Evolutionary conservation across 2,113 vertebrate genomes (phyloP).

Genomic region (Ovis aries): DNA sequence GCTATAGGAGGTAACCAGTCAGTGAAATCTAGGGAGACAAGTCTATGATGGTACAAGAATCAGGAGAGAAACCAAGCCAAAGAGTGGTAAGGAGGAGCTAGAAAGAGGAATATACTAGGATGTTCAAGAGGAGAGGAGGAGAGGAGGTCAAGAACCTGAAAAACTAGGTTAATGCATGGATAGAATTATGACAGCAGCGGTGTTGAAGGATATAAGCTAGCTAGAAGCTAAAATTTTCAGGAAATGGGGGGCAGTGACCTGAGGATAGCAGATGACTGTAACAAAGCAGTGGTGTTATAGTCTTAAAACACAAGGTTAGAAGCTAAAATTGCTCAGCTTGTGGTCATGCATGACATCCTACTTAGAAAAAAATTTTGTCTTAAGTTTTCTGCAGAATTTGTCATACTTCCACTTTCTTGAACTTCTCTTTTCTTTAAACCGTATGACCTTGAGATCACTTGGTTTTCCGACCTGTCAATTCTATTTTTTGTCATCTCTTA

Average conservation of each 20-base stretch:
- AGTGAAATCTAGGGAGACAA: background rate
- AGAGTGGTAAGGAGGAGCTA: background rate
- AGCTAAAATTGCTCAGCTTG: background rate
- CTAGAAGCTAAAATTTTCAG: background rate
- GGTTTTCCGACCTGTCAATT: background rate
- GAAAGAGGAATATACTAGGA: background rate
- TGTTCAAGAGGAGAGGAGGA: background rate
- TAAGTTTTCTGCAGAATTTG: constrained; percentile 21
- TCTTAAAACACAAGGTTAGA: background rate
- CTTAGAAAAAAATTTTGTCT: background rate
- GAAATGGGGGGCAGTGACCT: background rate
- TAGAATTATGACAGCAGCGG: background rate
- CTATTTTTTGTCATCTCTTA: background rate
- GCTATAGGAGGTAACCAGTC: background rate
- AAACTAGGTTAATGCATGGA: background rate
- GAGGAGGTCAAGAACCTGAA: background rate
- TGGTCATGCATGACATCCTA: background rate
- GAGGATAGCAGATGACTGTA: background rate
- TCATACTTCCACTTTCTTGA: background rate
- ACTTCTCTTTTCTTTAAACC: background rate
- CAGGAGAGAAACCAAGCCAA: background rate
- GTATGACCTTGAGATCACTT: background rate
- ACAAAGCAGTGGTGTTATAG: background rate
- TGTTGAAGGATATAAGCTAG: background rate
- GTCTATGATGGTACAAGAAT: background rate